Evolutionary conservation across 2,113 vertebrate genomes (phyloP).

Genomic region (Cebidichthys violaceus): DNA sequence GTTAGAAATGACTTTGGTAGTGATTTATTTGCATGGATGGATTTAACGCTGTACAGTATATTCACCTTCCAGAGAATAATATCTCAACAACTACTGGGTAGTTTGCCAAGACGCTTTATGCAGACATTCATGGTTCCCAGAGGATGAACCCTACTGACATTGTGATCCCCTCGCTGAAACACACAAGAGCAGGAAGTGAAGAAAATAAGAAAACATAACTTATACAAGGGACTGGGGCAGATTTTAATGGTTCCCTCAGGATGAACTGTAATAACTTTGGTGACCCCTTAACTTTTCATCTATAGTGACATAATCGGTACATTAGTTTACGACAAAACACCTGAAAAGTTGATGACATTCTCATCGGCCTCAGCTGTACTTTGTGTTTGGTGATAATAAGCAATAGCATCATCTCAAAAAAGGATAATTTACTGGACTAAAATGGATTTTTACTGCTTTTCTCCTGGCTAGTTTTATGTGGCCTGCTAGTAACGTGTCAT

Average conservation of each 20-base stretch:
- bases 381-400: not conserved
- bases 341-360: not conserved
- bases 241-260: not conserved
- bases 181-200: too few species aligned
- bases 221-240: too few species aligned
- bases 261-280: not conserved
- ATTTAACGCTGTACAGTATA: not conserved
- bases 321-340: not conserved
- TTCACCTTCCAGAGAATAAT: not conserved
- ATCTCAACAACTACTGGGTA: not conserved
- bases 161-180: not conserved
- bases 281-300: not conserved
- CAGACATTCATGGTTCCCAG: not conserved
- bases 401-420: not conserved
- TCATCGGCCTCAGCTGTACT: not conserved
- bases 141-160: not conserved
- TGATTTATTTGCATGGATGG: not conserved
- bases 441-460: not conserved
- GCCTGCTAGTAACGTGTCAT: constrained; percentile 1
- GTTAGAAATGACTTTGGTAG: not conserved
- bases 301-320: not conserved
- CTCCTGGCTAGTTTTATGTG: not conserved
- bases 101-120: not conserved
- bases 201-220: too few species aligned
- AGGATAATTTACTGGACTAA: not conserved